Percentiles rank a stretch among this genome's conserved stretches.
Conservation (phyloP, 1,140 invertebrate species). For the Pomacea maculata region DNA sequence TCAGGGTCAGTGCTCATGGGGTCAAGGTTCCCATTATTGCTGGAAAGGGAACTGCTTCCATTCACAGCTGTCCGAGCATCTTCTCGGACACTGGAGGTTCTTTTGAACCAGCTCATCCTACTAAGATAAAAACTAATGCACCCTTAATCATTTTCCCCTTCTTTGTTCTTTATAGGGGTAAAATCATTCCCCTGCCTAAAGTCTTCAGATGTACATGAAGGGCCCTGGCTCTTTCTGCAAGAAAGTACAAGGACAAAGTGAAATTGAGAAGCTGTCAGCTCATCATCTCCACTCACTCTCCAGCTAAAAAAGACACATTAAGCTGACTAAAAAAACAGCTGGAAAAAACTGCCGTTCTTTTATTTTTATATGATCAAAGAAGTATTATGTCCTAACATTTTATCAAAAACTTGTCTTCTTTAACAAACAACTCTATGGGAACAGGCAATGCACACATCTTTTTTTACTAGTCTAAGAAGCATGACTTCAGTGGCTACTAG, state of each 20-base stretch:
- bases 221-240: background rate
- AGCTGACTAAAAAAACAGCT: too few relatives aligned
- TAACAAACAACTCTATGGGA: too few relatives aligned
- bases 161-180: background rate
- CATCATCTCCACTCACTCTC: too few relatives aligned
- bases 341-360: too few relatives aligned
- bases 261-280: background rate
- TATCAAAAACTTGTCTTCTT: too few relatives aligned
- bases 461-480: background rate
- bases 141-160: background rate
- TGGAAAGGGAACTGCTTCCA: constrained; percentile 14
- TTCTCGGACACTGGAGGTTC: constrained; percentile 18
- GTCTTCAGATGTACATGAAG: background rate
- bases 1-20: constrained; percentile 55
- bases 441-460: too few relatives aligned
- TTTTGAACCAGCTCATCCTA: constrained; percentile 61
- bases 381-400: too few relatives aligned
- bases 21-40: constrained; percentile 11
- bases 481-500: background rate
- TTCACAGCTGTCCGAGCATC: constrained; percentile 32
- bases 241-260: background rate
- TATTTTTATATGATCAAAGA: too few relatives aligned
- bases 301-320: too few relatives aligned
- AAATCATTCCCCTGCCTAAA: too few relatives aligned
- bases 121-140: background rate